These are phyloP conservation scores for Masticophis lateralis DNA, from an alignment of 2,797 vertebrate genomes.

Conservation along the genomic window DNA sequence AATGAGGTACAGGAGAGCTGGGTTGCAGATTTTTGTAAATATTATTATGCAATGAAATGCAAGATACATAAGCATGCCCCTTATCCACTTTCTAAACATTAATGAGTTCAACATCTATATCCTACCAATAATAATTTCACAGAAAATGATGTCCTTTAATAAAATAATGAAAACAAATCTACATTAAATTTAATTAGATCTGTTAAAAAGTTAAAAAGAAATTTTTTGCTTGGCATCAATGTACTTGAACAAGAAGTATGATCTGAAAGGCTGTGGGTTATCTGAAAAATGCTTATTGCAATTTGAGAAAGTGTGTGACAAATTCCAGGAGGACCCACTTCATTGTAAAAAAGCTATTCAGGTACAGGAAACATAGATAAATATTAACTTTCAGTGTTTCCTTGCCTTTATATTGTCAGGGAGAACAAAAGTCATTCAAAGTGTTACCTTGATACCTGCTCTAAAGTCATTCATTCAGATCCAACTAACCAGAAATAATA, in stretches of 20 bases:
- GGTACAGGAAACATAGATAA: not conserved
- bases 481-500: not conserved
- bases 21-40: not conserved
- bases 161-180: not conserved
- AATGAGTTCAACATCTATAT: not conserved
- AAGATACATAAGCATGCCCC: not conserved
- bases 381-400: conserved; percentile 8
- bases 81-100: not conserved
- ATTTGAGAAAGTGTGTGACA: not conserved
- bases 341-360: not conserved
- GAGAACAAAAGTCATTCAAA: conserved; percentile 25
- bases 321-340: not conserved
- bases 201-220: not conserved
- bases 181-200: not conserved
- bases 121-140: not conserved
- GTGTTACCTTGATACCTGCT: conserved; percentile 14
- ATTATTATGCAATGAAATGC: not conserved
- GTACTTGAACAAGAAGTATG: not conserved
- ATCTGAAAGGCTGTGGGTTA: not conserved
- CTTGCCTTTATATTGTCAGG: not conserved
- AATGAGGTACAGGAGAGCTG: not conserved
- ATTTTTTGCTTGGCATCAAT: not conserved
- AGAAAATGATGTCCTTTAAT: not conserved
- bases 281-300: not conserved
- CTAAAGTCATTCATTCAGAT: conserved; percentile 4